Evolutionary conservation across 2,888 invertebrate genomes (phyloP), one percentile per base, ranked within the genome.

Genomic region (Campoletis raptor): DNA sequence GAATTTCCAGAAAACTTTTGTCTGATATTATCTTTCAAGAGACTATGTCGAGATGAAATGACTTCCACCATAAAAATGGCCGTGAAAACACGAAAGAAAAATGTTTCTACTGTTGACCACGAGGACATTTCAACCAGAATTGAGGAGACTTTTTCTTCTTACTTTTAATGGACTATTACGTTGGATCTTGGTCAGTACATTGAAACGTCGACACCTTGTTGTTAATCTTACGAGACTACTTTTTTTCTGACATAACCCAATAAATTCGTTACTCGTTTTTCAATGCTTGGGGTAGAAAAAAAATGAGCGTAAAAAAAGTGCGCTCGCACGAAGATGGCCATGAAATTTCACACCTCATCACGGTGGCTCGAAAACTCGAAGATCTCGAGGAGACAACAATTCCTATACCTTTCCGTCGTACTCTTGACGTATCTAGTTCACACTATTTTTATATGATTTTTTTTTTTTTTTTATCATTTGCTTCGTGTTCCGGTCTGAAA

Each of bases 401-500:
- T 37, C 12, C 61, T 37, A 18, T 37, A 18, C 52, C 21, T 48
- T 77, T 66, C 21, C 80, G 24, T 72, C 37, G 52, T 30, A 83
- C 67, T 77, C 81, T 57, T 24, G 81, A 45, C 10, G 40, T 73
- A 67, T 83, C 42, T 36, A 72, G 67, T 48, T 48, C 76, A 57
- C 66, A 66, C 72, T 64, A 40, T 48, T 70, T 30, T 67, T 52
- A 73, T 72, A 21, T 15, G 15, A 66, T 66, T 72, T 52, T 81
- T 81, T 64, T 66, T 72, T 52, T 81, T 81, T 64, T 77, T 2
- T 30, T 30, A 48, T 77, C 40, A 78, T 79, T 82, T 78, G 21
- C 37, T 54, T 69, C 10, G 15, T 79, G 85, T 86, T 86, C 83
- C 83, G 77, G 83, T 83, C 83, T 80, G 64, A 66, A 86, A 83